Evolutionary conservation across 2,113 vertebrate species (phyloP), one percentile per base, ranked within the genome.

Genomic region (Ophthalmolycus amberensis): DNA sequence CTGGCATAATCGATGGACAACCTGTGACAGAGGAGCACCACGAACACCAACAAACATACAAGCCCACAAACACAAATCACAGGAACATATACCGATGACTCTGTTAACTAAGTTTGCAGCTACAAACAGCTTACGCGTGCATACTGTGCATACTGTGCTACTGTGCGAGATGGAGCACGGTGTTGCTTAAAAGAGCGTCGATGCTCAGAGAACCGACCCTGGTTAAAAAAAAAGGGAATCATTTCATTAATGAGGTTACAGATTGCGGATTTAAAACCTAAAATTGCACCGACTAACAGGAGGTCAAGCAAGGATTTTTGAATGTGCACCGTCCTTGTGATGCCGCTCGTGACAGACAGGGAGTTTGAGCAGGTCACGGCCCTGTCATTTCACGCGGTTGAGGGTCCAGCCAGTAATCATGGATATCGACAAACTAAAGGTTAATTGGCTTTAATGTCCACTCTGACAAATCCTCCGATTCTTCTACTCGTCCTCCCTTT

Each of bases 361-460:
- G 62, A 40, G 9, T 79, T 67, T 71, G 67, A 80, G 74, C 70
- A 82, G 88, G 89, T 87, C 79, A 66, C 10, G 25, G 63, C 71
- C 64, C 66, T 46, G 76, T 81, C 71, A 73, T 58, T 84, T 69
- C 77, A 71, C 42, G 74, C 70, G 69, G 77, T 77, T 60, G 15
- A 72, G 64, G 59, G 56, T 87, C 66, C 81, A 77, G 34, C 70
- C 77, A 77, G 85, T 89, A 91, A 92, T 92, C 85, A 87, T 46
- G 68, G 86, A 82, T 91, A 91, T 88, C 84, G 90, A 88, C 84
- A 91, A 92, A 91, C 72, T 82, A 84, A 80, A 88, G 83, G 91
- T 89, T 77, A 82, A 72, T 79, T 86, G 71, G 68, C 62, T 58
- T 86, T 71, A 85, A 90, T 89, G 68, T 75, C 75, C 58, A 69